These are phyloP conservation scores for Harmothoe impar DNA, from an alignment of 2,888 invertebrate genomes.

Conservation along the genomic window DNA sequence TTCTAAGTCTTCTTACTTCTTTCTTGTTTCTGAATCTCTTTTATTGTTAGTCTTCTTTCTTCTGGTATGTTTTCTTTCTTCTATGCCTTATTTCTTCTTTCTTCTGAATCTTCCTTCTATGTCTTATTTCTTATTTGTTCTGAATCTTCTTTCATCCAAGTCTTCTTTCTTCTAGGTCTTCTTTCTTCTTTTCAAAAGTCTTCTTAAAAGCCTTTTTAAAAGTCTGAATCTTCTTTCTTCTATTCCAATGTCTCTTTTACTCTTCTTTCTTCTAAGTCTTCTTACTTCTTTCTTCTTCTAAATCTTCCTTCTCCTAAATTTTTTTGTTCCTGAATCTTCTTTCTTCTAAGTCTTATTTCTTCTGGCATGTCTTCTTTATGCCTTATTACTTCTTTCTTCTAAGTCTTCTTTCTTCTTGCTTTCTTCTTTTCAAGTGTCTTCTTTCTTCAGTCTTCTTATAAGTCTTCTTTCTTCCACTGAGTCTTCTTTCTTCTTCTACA, in stretches of 20 bases:
- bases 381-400: constrained; percentile 6
- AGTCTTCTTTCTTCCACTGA: background rate
- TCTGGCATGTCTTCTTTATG: constrained; percentile 1
- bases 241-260: background rate
- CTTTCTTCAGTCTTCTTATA: constrained; percentile 35
- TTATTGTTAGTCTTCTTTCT: background rate
- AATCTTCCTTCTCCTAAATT: background rate
- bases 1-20: background rate
- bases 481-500: background rate
- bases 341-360: background rate
- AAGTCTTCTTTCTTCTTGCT: background rate
- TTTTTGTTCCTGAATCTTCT: background rate
- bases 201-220: background rate
- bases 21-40: background rate
- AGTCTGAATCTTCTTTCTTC: constrained; percentile 38
- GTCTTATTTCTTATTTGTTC: background rate
- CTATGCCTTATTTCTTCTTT: no score
- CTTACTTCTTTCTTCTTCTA: background rate
- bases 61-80: no score
- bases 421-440: background rate
- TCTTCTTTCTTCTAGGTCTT: constrained; percentile 30
- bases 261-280: constrained; percentile 3
- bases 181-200: constrained; percentile 33
- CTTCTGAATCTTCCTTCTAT: background rate
- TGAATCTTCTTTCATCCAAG: constrained; percentile 14